Base-by-base conservation (phyloP, 2,888 invertebrate genomes). In the Camponotus fellah region DNA sequence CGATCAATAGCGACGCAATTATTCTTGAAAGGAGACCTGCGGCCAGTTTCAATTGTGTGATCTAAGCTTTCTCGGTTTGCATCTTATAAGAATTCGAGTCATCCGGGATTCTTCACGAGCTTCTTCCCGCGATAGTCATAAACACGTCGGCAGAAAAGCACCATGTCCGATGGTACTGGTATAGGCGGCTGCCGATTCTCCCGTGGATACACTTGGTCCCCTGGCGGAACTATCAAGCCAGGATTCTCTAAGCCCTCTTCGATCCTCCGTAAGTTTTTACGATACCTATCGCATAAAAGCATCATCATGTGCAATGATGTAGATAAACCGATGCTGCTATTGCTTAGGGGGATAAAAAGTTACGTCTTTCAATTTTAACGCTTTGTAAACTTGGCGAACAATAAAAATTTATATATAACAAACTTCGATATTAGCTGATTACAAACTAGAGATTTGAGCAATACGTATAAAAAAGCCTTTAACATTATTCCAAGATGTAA, bases 121-220 rank as follows among this genome's bases (percentile, higher is more conserved):
- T 95, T 95, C 94, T 98, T 98, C 92, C 98, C 97, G 91, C 99
- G 96, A 95, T 98, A 99, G 95, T 99, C 99, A 96, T 99, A 99
- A 85, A 99, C 98, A 92, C 98, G 97, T 71, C 99, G 97, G 95
- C 99, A 99, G 96, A 99, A 98, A 95, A 99, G 98, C 64, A 99
- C 98, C 95, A 98, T 97, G 92, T 99, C 99, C 72, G 97, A 96
- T 83, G 96, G 95, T 90, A 97, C 95, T 95, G 97, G 95, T 95
- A 97, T 94, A 95, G 97, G 96, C 91, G 97, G 96, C 94, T 96
- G 96, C 95, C 97, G 94, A 85, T 94, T 94, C 82, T 94, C 93
- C 83, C 96, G 95, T 8, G 97, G 96, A 92, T 96, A 96, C 68
- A 95, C 91, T 86, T 96, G 96, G 91, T 96, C 95, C 85, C 97